Evolutionary conservation across 2,888 invertebrate genomes (phyloP).

Genomic region (Lycia hirtaria): DNA sequence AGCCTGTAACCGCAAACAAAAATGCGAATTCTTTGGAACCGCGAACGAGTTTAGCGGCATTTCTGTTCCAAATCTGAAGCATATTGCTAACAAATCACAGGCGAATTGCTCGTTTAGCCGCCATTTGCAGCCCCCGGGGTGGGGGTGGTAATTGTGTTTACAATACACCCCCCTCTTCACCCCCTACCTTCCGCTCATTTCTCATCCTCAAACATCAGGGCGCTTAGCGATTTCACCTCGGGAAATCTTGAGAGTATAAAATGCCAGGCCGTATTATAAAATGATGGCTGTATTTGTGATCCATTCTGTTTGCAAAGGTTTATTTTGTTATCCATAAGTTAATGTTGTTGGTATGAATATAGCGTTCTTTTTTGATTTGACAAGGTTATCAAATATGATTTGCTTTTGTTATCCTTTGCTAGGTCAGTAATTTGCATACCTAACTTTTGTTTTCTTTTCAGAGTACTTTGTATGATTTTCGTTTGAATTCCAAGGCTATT

Average conservation of each 20-base stretch:
- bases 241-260: constrained; percentile 67
- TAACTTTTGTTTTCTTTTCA: neutral
- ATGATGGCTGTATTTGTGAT: constrained; percentile 31
- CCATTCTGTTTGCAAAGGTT: neutral
- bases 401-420: neutral
- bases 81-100: constrained; percentile 84
- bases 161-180: constrained; percentile 65
- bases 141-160: constrained; percentile 79
- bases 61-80: constrained; percentile 79
- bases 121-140: constrained; percentile 75
- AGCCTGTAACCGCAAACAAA: constrained; percentile 47
- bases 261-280: constrained; percentile 49
- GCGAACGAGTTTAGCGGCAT: constrained; percentile 69
- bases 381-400: neutral
- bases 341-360: neutral
- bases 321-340: neutral
- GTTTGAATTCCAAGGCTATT: too few relatives aligned
- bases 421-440: neutral
- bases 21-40: constrained; percentile 49
- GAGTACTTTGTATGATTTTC: too few relatives aligned
- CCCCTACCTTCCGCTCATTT: constrained; percentile 72
- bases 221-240: constrained; percentile 77
- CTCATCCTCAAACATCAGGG: constrained; percentile 75
- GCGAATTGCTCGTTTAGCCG: constrained; percentile 83
- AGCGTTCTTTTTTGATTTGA: neutral